Evolutionary conservation across 2,888 invertebrate species (phyloP), one percentile per base, ranked within the genome.

Genomic region (Phyllotreta striolata): DNA sequence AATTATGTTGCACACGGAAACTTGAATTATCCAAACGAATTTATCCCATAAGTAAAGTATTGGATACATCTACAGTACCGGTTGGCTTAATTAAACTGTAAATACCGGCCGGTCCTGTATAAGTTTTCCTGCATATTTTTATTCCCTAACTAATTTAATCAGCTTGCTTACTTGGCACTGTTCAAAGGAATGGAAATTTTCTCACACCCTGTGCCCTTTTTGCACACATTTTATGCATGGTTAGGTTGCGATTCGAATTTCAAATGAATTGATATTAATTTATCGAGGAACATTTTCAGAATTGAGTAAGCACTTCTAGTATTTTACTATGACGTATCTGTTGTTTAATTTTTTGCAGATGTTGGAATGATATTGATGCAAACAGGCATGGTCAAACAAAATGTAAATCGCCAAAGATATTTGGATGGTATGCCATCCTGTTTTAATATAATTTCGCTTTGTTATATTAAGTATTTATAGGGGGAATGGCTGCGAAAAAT

Each of bases 361-460:
- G 93, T 94, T 85, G 93, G 93, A 87, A 93, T 93, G 93, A 93
- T 94, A 89, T 92, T 94, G 93, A 93, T 93, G 93, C 93, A 93
- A 91, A 89, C 92, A 84, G 93, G 93, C 87, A 93, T 94, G 93
- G 92, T 93, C 90, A 93, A 93, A 89, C 91, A 92, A 87, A 90
- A 88, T 84, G 85, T 89, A 85, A 92, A 90, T 88, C 82, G 81
- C 79, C 81, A 81, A 78, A 82, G 78, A 87, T 88, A 86, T 83
- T 84, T 89, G 85, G 91, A 93, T 88, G 93, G 92, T 93, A 93
- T 89, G 92, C 77, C 76, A 73, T 76, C 77, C 77, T 75, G 54
- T 61, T 63, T 68, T 64, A 61, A 24, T 24, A 24, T 24, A 24
- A 24, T 24, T 24, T 70, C 71, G 70, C 71, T 62, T 55, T 65